Evolutionary conservation across 2,888 invertebrate genomes (phyloP), one percentile per base, ranked within the genome.

Genomic region (Pristionchus mayeri): DNA sequence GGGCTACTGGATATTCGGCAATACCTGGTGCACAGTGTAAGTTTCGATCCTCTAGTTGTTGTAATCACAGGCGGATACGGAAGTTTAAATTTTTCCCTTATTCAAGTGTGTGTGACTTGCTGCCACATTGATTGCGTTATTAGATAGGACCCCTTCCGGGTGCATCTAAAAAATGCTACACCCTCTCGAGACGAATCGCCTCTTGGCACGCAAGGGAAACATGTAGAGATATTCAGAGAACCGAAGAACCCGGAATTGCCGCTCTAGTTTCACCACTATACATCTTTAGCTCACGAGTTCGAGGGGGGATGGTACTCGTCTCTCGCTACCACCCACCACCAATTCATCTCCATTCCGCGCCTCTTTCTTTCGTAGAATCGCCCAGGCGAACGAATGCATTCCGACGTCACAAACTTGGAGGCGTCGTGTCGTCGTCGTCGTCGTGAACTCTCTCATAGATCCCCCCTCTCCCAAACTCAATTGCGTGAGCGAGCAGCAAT

Each of bases 1-100:
- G 44, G 91, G 92, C 96, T 96, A 97, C 93, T 98, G 98, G 98
- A 96, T 98, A 91, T 98, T 98, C 93, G 98, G 98, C 80, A 96
- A 96, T 93, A 95, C 97, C 71, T 97, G 98, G 97, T 98, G 98
- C 86, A 92, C 91, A 18, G 88, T 94, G 37, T 84, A 52, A 30
- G 82, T 34, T 30, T n/a, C n/a, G n/a, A n/a, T n/a, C n/a, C n/a
- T n/a, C n/a, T n/a, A n/a, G n/a, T n/a, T n/a, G n/a, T n/a, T n/a
- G n/a, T n/a, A n/a, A n/a, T n/a, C n/a, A n/a, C n/a, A n/a, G n/a
- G n/a, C n/a, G n/a, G n/a, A n/a, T n/a, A n/a, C n/a, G n/a, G n/a
- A n/a, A n/a, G n/a, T n/a, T n/a, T n/a, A n/a, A n/a, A n/a, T n/a
- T n/a, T n/a, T n/a, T n/a, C n/a, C n/a, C n/a, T n/a, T n/a, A n/a